Evolutionary conservation across 2,888 invertebrate genomes (phyloP), one percentile per base, ranked within the genome.

Genomic region (Folsomia manolachei): DNA sequence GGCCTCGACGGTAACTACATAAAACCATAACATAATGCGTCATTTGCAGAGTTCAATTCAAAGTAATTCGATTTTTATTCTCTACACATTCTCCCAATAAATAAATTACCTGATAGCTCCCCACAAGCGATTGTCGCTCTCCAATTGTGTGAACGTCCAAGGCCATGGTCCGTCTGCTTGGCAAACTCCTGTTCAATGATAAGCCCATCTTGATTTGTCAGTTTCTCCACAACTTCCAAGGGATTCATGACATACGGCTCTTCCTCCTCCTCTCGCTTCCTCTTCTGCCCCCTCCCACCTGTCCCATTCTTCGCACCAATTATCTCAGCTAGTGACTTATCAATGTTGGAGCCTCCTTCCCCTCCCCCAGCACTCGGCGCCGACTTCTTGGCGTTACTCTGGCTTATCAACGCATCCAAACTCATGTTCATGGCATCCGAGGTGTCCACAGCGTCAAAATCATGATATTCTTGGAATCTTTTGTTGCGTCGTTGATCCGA

Each of bases 1-100:
- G 18, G 67, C 52, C 14, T 71, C 63, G 26, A 66, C 66, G 2
- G 11, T 24, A 14, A 62, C 71, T 71, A n/a, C n/a, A n/a, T n/a
- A n/a, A n/a, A n/a, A n/a, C n/a, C n/a, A n/a, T n/a, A n/a, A n/a
- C n/a, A n/a, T n/a, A n/a, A n/a, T n/a, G n/a, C n/a, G n/a, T n/a
- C n/a, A n/a, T n/a, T n/a, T n/a, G n/a, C n/a, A n/a, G n/a, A n/a
- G n/a, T n/a, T n/a, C n/a, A n/a, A n/a, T n/a, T n/a, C n/a, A n/a
- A n/a, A n/a, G n/a, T n/a, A n/a, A n/a, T n/a, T n/a, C n/a, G n/a
- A n/a, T n/a, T n/a, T n/a, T n/a, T n/a, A n/a, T n/a, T n/a, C n/a
- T n/a, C n/a, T n/a, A n/a, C n/a, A n/a, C n/a, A n/a, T n/a, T n/a
- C n/a, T n/a, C n/a, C n/a, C n/a, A n/a, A n/a, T n/a, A n/a, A n/a